Conservation (phyloP, 2,113 vertebrate species). For the Climacteris rufus region DNA sequence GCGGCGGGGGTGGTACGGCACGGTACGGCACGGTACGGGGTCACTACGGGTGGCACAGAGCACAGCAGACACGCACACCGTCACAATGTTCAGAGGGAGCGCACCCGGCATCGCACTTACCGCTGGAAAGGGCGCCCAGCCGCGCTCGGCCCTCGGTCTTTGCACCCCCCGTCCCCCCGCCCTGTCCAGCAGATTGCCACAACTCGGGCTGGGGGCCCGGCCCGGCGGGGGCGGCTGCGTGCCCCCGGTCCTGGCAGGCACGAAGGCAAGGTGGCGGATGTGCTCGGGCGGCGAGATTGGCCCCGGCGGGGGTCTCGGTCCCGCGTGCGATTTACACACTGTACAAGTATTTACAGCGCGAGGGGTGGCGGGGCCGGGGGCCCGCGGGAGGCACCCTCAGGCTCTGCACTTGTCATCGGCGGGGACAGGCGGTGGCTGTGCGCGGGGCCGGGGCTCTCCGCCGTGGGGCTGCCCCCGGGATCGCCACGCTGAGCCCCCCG, state of each 20-base stretch:
- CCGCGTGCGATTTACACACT: constrained; percentile 79
- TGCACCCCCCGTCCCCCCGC: constrained; percentile 49
- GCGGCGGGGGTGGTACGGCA: constrained; percentile 74
- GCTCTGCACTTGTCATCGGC: constrained; percentile 18
- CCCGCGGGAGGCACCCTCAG: background rate
- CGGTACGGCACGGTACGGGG: constrained; percentile 67
- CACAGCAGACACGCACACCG: constrained; percentile 92
- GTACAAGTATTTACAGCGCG: constrained; percentile 94
- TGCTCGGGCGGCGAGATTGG: constrained; percentile 76
- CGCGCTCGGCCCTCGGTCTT: constrained; percentile 70
- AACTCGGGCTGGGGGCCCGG: constrained; percentile 37
- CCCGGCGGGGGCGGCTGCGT: constrained; percentile 73
- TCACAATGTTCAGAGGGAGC: constrained; percentile 93
- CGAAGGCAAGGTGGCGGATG: constrained; percentile 77
- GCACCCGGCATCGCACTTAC: constrained; percentile 88
- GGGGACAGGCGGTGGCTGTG: background rate
- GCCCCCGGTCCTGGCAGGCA: constrained; percentile 55
- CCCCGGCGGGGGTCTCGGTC: constrained; percentile 63
- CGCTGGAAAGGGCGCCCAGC: constrained; percentile 81
- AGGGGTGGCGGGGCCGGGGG: background rate
- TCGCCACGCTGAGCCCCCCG: rapidly evolving
- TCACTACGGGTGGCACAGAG: constrained; percentile 94
- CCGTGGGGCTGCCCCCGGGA: background rate
- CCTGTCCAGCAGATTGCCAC: background rate
- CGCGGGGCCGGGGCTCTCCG: background rate